phyloP scores from a whole-genome alignment of 2,797 vertebrate genomes.

The Kryptolebias ocellatus region DNA sequence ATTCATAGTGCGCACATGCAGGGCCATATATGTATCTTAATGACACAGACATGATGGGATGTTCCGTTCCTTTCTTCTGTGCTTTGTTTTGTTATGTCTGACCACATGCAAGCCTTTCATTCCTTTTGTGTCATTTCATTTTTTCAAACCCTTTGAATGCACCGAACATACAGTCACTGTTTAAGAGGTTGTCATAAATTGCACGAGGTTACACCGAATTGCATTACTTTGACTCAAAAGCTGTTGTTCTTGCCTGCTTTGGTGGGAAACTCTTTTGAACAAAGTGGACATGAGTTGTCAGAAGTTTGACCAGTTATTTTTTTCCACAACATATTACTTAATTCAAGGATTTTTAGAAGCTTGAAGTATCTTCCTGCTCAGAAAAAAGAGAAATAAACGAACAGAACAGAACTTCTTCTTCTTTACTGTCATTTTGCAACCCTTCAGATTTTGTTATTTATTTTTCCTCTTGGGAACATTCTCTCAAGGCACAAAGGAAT shows the following conservation, averaged over 20 bases:
- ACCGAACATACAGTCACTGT: background rate
- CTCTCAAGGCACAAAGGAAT: conserved; percentile 20
- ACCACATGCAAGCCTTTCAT: conserved; percentile 21
- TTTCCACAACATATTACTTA: background rate
- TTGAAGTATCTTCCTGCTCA: background rate
- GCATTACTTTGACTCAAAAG: conserved; percentile 6
- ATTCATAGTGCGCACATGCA: conserved; percentile 75
- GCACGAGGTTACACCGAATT: conserved; percentile 16
- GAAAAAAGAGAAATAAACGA: background rate
- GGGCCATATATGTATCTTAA: conserved; percentile 70
- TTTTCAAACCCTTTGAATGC: background rate
- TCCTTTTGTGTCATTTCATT: conserved; percentile 1
- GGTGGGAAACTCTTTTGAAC: background rate
- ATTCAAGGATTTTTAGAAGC: conserved; percentile 2
- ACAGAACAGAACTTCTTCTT: background rate
- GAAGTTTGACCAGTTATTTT: conserved; percentile 2
- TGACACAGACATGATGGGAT: conserved; percentile 55
- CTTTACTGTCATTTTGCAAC: conserved; percentile 9
- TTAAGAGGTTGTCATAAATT: conserved; percentile 14
- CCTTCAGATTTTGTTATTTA: conserved; percentile 1
- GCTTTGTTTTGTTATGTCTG: conserved; percentile 47
- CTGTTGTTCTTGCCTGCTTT: background rate
- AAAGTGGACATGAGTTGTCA: background rate
- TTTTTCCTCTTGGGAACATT: background rate
- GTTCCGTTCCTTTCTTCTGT: conserved; percentile 27